Conservation (phyloP, 2,113 vertebrate species). For the Zeus faber region DNA sequence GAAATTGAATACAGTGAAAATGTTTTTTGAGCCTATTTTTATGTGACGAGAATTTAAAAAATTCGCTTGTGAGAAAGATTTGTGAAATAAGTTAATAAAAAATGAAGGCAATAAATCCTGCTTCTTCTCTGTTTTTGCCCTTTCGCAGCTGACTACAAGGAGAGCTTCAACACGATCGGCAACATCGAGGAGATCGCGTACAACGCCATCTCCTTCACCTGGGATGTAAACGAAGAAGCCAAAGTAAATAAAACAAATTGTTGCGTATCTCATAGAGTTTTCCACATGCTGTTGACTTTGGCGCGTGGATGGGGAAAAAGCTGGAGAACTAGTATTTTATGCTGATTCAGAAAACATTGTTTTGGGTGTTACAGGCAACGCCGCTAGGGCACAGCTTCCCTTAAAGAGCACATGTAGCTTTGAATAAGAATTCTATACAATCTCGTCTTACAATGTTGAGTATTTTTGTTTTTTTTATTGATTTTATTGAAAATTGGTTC, state of each 20-base stretch:
- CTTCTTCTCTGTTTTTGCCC: conserved; percentile 3
- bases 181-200: conserved; percentile 98
- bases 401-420: no score
- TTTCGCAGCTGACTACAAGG: conserved; percentile 93
- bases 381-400: no score
- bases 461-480: no score
- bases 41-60: no score
- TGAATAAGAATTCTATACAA: no score
- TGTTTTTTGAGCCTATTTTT: no score
- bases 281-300: conserved; percentile 32
- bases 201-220: conserved; percentile 97
- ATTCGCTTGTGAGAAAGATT: neutral
- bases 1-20: no score
- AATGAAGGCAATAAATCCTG: neutral
- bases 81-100: neutral
- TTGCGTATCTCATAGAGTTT: conserved; percentile 27
- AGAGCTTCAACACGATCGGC: conserved; percentile 96
- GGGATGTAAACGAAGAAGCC: conserved; percentile 97
- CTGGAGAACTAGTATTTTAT: no score
- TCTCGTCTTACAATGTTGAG: no score
- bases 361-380: no score
- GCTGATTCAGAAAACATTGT: no score
- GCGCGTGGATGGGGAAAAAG: conserved; percentile 23
- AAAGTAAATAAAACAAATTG: conserved; percentile 76
- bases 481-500: no score